Base-by-base conservation (phyloP, 1,140 invertebrate species). In the Scaptomyza graminum region DNA sequence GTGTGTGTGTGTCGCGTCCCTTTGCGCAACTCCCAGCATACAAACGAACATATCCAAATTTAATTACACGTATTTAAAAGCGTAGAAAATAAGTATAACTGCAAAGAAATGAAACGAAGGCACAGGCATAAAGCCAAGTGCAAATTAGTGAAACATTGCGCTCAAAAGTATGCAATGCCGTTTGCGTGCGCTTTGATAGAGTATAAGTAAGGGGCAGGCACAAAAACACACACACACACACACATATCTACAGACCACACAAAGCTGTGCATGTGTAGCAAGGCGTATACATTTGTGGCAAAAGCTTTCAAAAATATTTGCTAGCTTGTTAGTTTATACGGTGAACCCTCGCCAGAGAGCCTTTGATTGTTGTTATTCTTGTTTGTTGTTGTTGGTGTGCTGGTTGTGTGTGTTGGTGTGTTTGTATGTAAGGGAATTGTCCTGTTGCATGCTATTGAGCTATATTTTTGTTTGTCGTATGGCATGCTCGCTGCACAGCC, bases 371-470 rank as follows among this genome's bases (percentile, higher is more conserved):
- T 52, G 62, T 80, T 74, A 37, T 39, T 44, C 31, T 9, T 7
- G 49, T 55, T 47, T 73, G 64, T 80, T 51, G 62, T 76, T 73
- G 46, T 37, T 43, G 25, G 5, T 31, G 11, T 41, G 3, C 8
- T 57, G 55, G 15, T 18, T 44, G 31, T 51, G 28, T 52, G n/a
- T 25, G 31, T 51, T 18, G 47, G n/a, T 25, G 37, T 59, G 22
- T 69, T 41, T 55, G 68, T 60, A 31, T 12, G 59, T 61, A 39
- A 34, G 6, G 25, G 51, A 69, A 59, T 61, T 61, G 75, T 88
- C 79, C 83, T 88, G 83, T 88, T 88, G 83, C 83, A 88, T 88
- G 83, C 75, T 80, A 88, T 83, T 83, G 79, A 70, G 83, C 84
- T 79, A 88, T 88, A 88, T 88, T 88, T 88, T 79, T 69, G 61